Conservation (phyloP, 2,113 vertebrate species). For the Scatophagus argus region DNA sequence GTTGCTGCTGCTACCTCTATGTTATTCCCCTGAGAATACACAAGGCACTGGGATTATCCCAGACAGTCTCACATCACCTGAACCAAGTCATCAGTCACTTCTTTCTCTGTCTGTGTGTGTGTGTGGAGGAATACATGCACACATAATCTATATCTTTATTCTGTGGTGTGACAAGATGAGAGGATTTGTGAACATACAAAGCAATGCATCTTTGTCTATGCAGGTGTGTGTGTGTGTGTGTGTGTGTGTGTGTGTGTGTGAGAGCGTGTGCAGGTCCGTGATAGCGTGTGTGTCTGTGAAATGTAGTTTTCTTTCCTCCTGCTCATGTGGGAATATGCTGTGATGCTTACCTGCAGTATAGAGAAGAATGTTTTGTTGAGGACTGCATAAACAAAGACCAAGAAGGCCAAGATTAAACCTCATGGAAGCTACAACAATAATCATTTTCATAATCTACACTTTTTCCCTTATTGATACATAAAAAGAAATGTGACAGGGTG, state of each 20-base stretch:
- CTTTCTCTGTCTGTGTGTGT: neutral
- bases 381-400: neutral
- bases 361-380: neutral
- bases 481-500: neutral
- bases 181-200: constrained; percentile 31
- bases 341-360: neutral
- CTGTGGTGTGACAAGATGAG: constrained; percentile 21
- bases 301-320: neutral
- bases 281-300: neutral
- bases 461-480: neutral
- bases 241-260: constrained; percentile 1
- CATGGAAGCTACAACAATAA: too few relatives aligned
- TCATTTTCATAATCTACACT: neutral
- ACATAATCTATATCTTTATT: constrained; percentile 13
- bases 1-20: constrained; percentile 59
- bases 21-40: constrained; percentile 51
- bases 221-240: constrained; percentile 17
- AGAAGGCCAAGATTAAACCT: neutral
- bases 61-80: constrained; percentile 54
- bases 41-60: constrained; percentile 66
- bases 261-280: neutral
- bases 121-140: neutral
- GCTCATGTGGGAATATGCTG: neutral
- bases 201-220: constrained; percentile 3
- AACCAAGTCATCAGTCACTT: constrained; percentile 68